phyloP scores from a whole-genome alignment of 2,113 vertebrate species.

The Seriola dumerili region DNA sequence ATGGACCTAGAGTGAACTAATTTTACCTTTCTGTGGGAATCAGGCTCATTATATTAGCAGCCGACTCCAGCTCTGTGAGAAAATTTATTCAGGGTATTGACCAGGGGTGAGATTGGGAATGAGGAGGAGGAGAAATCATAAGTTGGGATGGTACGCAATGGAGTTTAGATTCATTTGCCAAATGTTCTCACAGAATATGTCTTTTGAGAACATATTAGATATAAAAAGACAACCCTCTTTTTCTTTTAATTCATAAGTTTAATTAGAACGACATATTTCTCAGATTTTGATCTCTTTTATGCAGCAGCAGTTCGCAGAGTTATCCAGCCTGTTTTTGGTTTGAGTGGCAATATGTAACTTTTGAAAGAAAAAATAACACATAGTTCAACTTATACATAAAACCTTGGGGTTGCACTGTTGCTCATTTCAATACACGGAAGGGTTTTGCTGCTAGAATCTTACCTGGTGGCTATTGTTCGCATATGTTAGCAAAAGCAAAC shows the following conservation, averaged over 20 bases:
- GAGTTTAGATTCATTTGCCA: not conserved
- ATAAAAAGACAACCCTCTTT: not conserved
- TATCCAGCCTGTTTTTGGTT: not conserved
- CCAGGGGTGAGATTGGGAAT: not conserved
- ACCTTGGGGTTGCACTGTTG: no score
- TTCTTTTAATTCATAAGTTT: not conserved
- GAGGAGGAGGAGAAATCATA: not conserved
- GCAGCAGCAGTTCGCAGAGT: no score
- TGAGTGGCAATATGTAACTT: no score
- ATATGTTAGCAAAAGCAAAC: no score
- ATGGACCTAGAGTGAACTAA: slow-evolving; percentile 17
- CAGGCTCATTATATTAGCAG: slow-evolving; percentile 23
- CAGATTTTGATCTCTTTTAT: not conserved
- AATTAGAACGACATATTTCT: not conserved
- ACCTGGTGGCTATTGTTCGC: no score
- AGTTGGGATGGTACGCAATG: not conserved
- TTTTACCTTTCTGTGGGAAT: slow-evolving; percentile 32
- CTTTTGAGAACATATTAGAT: not conserved
- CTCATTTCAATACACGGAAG: no score
- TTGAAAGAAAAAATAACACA: no score
- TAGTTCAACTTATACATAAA: no score
- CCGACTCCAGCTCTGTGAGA: not conserved
- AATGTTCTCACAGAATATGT: not conserved
- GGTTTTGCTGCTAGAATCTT: no score
- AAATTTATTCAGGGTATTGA: slow-evolving; percentile 29